phyloP scores from a whole-genome alignment of 2,113 vertebrate genomes.

The Camelus dromedarius region DNA sequence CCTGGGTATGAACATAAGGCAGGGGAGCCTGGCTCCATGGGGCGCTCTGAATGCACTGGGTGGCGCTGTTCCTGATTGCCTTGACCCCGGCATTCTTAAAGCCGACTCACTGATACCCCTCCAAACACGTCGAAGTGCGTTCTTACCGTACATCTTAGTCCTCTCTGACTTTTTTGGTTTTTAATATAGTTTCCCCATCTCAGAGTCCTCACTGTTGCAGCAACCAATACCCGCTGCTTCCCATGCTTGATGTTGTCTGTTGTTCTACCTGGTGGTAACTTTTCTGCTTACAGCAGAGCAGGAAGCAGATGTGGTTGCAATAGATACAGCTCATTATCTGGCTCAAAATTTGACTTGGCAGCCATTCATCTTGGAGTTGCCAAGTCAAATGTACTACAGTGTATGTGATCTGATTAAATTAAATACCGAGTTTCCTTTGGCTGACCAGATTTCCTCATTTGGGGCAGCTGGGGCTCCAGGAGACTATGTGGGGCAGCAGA shows the following conservation, averaged over 20 bases:
- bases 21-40: neutral
- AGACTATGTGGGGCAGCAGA: neutral
- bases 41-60: neutral
- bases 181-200: neutral
- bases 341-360: conserved; percentile 62
- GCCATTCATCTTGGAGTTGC: conserved; percentile 30
- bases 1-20: neutral
- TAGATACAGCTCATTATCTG: conserved; percentile 54
- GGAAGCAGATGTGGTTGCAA: conserved; percentile 61
- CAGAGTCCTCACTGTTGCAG: neutral
- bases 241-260: neutral
- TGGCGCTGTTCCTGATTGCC: neutral
- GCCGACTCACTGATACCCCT: neutral
- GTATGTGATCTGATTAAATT: conserved; percentile 53
- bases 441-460: neutral
- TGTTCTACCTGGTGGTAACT: conserved; percentile 13
- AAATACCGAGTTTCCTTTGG: conserved; percentile 25
- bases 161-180: neutral
- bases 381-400: conserved; percentile 48
- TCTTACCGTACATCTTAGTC: neutral
- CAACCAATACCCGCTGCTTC: neutral
- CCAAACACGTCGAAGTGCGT: neutral
- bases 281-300: conserved; percentile 39
- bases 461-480: neutral
- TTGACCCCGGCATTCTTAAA: neutral